Evolutionary conservation across 2,888 invertebrate species (phyloP), one percentile per base, ranked within the genome.

Genomic region (Poecilobothrus nobilitatus): DNA sequence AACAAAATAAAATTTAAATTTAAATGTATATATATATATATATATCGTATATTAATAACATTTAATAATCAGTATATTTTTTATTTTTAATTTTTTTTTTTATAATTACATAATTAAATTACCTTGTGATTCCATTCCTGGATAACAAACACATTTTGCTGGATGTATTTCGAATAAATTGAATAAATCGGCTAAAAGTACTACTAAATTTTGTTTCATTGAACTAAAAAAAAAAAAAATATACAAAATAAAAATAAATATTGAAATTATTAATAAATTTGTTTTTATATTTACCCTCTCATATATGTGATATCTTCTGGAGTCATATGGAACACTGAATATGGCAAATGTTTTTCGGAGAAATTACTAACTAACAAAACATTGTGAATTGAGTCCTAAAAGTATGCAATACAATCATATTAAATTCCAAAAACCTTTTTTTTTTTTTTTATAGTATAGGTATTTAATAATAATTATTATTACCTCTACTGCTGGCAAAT

Each of bases 301-400:
- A 95, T 91, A 79, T 95, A 96, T 62, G 95, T 91, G 74, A 97
- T 89, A 82, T 97, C 97, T 82, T 97, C 96, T n/a, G 94, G 92
- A 83, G 91, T 88, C 87, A 97, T 91, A 82, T 95, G 95, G 85
- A 95, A 95, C 80, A 94, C 91, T 77, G 91, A 89, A 79, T 91
- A 89, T 76, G 95, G 94, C 81, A 96, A 86, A 81, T 91, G 88
- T 77, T 88, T 87, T 76, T 87, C 85, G 80, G 95, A 95, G 85
- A 97, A 96, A 78, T 91, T 88, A 80, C 91, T 88, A 72, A 97
- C 91, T 78, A 95, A 86, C 81, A 91, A 88, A 68, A 97, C 87
- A 84, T 97, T 97, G 84, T 95, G 91, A 75, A 96, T 86, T 74
- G 94, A 94, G 83, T 96, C 95, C 74, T 93, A 65, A 61, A 66